Conservation (phyloP, 1,140 invertebrate genomes). For the Saccostrea cuccullata region DNA sequence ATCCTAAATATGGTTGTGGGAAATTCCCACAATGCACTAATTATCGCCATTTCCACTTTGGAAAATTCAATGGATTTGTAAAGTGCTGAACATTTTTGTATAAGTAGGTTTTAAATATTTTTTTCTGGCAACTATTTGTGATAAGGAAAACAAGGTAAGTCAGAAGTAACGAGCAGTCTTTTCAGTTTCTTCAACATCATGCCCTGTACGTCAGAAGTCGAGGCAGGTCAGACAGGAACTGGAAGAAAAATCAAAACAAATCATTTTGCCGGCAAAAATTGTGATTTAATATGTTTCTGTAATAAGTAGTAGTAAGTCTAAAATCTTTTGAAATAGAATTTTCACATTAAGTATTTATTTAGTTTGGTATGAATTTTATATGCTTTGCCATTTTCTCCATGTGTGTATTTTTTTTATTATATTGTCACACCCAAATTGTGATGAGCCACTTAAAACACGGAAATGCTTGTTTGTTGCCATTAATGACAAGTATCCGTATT, state of each 20-base stretch:
- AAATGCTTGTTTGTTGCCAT: neutral
- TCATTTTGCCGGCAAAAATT: conserved; percentile 21
- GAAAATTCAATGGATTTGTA: conserved; percentile 34
- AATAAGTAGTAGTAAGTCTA: neutral
- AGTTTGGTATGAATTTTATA: too few relatives aligned
- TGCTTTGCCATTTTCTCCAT: too few relatives aligned
- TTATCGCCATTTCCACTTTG: conserved; percentile 55
- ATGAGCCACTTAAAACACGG: conserved; percentile 21
- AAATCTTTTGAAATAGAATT: too few relatives aligned
- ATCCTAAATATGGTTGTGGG: conserved; percentile 11
- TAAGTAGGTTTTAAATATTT: neutral
- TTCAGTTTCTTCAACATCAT: neutral
- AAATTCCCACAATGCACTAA: conserved; percentile 53
- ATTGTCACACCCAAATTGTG: conserved; percentile 16
- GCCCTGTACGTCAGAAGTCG: neutral
- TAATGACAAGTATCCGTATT: neutral
- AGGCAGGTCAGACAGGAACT: conserved; percentile 7
- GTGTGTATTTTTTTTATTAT: too few relatives aligned
- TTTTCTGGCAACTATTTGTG: neutral
- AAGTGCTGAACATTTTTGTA: conserved; percentile 18
- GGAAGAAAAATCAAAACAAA: conserved; percentile 12
- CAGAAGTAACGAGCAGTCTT: neutral
- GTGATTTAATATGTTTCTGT: neutral
- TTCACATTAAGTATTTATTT: too few relatives aligned
- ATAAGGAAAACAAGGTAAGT: conserved; percentile 17